Evolutionary conservation across 2,797 vertebrate genomes (phyloP).

Genomic region (Dipus sagitta): DNA sequence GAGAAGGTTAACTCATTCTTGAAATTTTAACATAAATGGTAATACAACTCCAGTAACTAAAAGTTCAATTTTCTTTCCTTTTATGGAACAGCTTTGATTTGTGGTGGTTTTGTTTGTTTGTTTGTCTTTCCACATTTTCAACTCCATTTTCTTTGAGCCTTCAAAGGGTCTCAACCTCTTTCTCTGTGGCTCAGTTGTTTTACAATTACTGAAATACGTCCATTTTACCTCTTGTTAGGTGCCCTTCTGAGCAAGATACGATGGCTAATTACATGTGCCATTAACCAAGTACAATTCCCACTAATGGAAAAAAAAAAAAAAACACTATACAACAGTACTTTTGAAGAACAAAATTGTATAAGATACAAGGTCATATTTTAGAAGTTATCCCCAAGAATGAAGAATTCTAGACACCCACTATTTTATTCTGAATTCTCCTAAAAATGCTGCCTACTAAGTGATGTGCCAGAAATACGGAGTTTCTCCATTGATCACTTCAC

Average conservation of each 20-base stretch:
- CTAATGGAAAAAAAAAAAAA: constrained; percentile 73
- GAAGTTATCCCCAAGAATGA: constrained; percentile 56
- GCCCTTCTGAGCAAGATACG: constrained; percentile 74
- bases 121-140: constrained; percentile 37
- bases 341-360: constrained; percentile 72
- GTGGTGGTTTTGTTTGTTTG: background rate
- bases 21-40: background rate
- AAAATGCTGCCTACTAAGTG: background rate
- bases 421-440: constrained; percentile 6
- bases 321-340: constrained; percentile 69
- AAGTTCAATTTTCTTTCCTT: constrained; percentile 17
- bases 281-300: constrained; percentile 77
- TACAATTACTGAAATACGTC: constrained; percentile 70
- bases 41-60: background rate
- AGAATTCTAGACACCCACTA: constrained; percentile 48
- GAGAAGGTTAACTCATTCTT: background rate
- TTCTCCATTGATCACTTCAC: background rate
- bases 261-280: constrained; percentile 81
- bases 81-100: background rate
- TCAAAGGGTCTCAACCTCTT: constrained; percentile 67
- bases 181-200: constrained; percentile 77
- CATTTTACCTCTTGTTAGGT: constrained; percentile 83
- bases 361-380: constrained; percentile 62
- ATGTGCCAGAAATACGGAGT: background rate
- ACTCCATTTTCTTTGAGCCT: constrained; percentile 69